These are phyloP conservation scores for Andricus curvator DNA, from an alignment of 2,888 invertebrate genomes.

Conservation along the genomic window DNA sequence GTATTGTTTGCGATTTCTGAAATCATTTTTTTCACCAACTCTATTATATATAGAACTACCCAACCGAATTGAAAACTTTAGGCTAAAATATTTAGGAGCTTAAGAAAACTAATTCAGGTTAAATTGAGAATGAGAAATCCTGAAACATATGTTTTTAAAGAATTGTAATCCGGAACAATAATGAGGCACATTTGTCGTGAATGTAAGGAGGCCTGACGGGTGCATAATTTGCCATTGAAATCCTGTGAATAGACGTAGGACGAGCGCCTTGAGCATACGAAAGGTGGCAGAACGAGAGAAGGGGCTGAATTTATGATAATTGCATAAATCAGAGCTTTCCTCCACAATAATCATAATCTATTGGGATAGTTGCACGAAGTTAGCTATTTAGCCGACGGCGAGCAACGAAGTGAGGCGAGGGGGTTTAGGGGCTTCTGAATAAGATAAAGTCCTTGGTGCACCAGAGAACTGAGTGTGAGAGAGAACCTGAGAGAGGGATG, in stretches of 20 bases:
- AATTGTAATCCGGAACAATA: not conserved
- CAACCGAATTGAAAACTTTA: too few relatives aligned
- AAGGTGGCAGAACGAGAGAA: slow-evolving; percentile 67
- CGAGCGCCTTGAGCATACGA: slow-evolving; percentile 73
- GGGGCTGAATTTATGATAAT: slow-evolving; percentile 76
- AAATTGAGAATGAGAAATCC: too few relatives aligned
- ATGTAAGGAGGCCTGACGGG: slow-evolving; percentile 60
- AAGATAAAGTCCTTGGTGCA: slow-evolving; percentile 70
- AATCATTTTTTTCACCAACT: too few relatives aligned
- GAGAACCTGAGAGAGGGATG: slow-evolving; percentile 49
- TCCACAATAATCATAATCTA: slow-evolving; percentile 78
- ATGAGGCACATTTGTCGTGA: slow-evolving; percentile 2
- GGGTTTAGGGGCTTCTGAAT: slow-evolving; percentile 66
- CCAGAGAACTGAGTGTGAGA: slow-evolving; percentile 55
- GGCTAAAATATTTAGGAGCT: too few relatives aligned
- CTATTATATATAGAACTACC: too few relatives aligned
- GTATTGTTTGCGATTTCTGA: too few relatives aligned
- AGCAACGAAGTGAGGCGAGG: slow-evolving; percentile 63
- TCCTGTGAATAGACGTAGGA: slow-evolving; percentile 72
- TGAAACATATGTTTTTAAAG: not conserved
- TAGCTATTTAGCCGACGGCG: slow-evolving; percentile 77
- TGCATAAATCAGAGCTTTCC: slow-evolving; percentile 78
- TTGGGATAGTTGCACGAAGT: slow-evolving; percentile 77
- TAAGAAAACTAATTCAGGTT: too few relatives aligned
- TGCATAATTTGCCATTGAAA: slow-evolving; percentile 76